Conservation (phyloP, 2,888 invertebrate genomes). For the Oscheius myriophilus region DNA sequence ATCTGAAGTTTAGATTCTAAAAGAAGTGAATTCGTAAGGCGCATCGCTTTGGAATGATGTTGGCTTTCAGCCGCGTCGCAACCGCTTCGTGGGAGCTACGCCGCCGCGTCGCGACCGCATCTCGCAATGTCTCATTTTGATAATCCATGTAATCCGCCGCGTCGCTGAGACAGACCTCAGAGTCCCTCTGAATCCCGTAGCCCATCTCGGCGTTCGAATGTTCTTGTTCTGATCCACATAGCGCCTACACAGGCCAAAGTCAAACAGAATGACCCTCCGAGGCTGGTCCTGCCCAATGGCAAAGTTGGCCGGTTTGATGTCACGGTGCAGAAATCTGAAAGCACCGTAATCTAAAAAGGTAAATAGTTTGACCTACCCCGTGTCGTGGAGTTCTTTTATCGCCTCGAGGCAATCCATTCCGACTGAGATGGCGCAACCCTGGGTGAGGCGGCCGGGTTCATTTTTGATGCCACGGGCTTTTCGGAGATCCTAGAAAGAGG, state of each 20-base stretch:
- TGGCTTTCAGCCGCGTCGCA: too few species aligned
- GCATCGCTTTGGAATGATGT: too few species aligned
- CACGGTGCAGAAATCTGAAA: constrained; percentile 49
- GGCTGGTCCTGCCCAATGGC: constrained; percentile 42
- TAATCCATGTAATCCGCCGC: too few species aligned
- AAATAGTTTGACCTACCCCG: not conserved
- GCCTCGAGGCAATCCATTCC: constrained; percentile 49
- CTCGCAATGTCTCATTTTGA: too few species aligned
- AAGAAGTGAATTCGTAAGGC: too few species aligned
- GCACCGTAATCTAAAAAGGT: not conserved
- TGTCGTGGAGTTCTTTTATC: constrained; percentile 52
- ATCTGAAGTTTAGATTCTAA: too few species aligned
- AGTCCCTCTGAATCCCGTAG: constrained; percentile 42
- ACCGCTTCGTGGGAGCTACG: too few species aligned
- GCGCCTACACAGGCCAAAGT: constrained; percentile 56
- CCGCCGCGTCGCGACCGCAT: too few species aligned
- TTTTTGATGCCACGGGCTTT: not conserved
- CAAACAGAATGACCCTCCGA: constrained; percentile 50
- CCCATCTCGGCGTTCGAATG: constrained; percentile 39
- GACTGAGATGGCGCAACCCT: constrained; percentile 5
- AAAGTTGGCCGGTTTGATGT: constrained; percentile 60
- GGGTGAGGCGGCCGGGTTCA: not conserved
- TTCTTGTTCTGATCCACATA: constrained; percentile 25
- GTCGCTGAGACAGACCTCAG: constrained; percentile 38
- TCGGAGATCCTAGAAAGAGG: constrained; percentile 8